Evolutionary conservation across 2,797 vertebrate species (phyloP).

Genomic region (Pitangus sulphuratus): DNA sequence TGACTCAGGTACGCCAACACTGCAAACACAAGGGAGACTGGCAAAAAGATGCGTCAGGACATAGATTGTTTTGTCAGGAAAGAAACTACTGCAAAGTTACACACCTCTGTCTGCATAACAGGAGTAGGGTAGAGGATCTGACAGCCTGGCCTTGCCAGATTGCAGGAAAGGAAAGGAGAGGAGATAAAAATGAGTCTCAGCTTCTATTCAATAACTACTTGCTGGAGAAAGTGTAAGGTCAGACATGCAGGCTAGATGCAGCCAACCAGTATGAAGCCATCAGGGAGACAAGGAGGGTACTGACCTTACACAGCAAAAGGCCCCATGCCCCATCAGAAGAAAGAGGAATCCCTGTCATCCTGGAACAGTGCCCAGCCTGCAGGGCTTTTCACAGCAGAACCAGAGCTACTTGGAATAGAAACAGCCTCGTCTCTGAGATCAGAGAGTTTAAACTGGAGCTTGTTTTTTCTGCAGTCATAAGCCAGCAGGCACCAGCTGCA

Average conservation of each 20-base stretch:
- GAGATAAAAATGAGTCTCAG: background rate
- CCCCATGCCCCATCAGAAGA: background rate
- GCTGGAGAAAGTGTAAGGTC: background rate
- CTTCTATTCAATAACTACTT: background rate
- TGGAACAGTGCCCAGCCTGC: conserved; percentile 28
- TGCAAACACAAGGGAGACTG: background rate
- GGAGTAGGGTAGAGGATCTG: background rate
- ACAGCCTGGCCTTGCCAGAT: background rate
- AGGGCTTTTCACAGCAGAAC: conserved; percentile 16
- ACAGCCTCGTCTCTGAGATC: conserved; percentile 45
- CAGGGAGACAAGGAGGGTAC: background rate
- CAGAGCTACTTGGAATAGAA: conserved; percentile 54
- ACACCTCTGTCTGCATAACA: background rate
- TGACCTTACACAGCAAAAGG: background rate
- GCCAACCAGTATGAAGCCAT: background rate
- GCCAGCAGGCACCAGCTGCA: conserved; percentile 74
- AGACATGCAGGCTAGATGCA: background rate
- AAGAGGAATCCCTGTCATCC: background rate
- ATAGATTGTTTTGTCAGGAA: background rate
- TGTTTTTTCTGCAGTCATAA: conserved; percentile 70
- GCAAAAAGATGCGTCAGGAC: background rate
- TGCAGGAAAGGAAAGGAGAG: background rate
- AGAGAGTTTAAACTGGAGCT: conserved; percentile 50
- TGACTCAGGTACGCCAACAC: background rate
- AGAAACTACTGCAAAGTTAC: background rate